A percentile compares a stretch with the other conserved stretches of the same genome.
These are phyloP conservation scores for Hycleus phaleratus DNA, from an alignment of 1,140 invertebrate genomes.

Conservation along the genomic window DNA sequence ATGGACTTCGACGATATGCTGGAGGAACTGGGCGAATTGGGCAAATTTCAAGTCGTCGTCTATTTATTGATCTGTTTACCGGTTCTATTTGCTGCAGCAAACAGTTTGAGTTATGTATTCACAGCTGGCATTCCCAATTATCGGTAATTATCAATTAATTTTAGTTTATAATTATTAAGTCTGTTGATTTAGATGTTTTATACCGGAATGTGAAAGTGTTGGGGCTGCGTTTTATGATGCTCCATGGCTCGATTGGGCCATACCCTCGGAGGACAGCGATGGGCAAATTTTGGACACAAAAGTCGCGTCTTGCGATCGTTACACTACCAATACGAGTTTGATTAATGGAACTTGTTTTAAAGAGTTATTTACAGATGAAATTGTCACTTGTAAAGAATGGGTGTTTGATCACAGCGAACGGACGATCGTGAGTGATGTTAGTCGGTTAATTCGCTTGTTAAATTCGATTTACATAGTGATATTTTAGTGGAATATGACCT, in stretches of 20 bases:
- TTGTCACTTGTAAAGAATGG: conserved; percentile 42
- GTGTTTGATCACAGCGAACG: conserved; percentile 44
- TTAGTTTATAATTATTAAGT: neutral
- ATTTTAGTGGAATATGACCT: conserved; percentile 50
- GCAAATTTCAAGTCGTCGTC: conserved; percentile 48
- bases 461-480: too few species aligned
- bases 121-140: conserved; percentile 49
- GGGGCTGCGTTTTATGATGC: conserved; percentile 34
- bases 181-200: conserved; percentile 36
- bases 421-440: conserved; percentile 51
- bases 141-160: conserved; percentile 36
- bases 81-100: conserved; percentile 50
- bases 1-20: conserved; percentile 53
- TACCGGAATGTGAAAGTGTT: conserved; percentile 45
- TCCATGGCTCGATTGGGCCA: conserved; percentile 41
- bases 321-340: conserved; percentile 14
- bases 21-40: conserved; percentile 50
- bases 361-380: conserved; percentile 32
- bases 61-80: conserved; percentile 51
- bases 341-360: conserved; percentile 30
- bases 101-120: conserved; percentile 54
- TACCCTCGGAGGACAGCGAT: conserved; percentile 32
- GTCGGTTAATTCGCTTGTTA: conserved; percentile 5
- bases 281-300: conserved; percentile 21
- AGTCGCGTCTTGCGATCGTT: conserved; percentile 32